phyloP scores from a whole-genome alignment of 1,140 invertebrate genomes.

The Vanessa atalanta region DNA sequence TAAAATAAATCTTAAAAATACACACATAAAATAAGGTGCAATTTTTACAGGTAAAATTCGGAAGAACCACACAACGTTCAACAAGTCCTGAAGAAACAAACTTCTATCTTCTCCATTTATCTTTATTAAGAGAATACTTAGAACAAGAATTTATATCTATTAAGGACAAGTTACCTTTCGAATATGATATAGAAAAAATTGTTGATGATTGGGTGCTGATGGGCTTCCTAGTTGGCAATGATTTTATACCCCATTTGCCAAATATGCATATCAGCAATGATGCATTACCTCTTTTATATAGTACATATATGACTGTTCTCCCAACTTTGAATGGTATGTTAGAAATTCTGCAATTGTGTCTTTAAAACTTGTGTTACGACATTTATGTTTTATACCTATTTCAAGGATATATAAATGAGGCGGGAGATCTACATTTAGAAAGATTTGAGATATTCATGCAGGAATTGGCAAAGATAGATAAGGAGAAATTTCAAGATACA shows the following conservation, averaged over 20 bases:
- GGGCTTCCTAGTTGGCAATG: conserved; percentile 98
- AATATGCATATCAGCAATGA: conserved; percentile 96
- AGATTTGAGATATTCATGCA: conserved; percentile 94
- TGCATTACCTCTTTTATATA: conserved; percentile 92
- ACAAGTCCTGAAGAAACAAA: conserved; percentile 92
- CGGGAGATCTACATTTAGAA: conserved; percentile 90
- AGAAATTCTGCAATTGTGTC: neutral
- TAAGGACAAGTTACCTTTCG: conserved; percentile 86
- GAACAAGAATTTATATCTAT: conserved; percentile 93
- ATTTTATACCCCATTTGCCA: conserved; percentile 97
- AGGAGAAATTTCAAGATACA: conserved; percentile 91
- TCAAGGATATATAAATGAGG: conserved; percentile 95
- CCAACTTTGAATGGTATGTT: conserved; percentile 90
- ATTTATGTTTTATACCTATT: conserved; percentile 2
- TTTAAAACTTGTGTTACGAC: conserved; percentile 15
- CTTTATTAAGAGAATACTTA: conserved; percentile 95
- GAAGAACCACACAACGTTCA: conserved; percentile 82
- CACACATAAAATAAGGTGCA: neutral
- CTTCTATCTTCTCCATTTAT: conserved; percentile 96
- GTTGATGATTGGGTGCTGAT: conserved; percentile 93
- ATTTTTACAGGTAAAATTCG: conserved; percentile 84
- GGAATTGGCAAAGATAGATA: conserved; percentile 89
- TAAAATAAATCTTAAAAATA: no score
- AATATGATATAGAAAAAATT: conserved; percentile 90
- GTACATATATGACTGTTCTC: conserved; percentile 92